A percentile compares a stretch with the other conserved stretches of the same genome.
Conservation (phyloP, 2,113 vertebrate species). For the Cyphomyrus discorhynchus region DNA sequence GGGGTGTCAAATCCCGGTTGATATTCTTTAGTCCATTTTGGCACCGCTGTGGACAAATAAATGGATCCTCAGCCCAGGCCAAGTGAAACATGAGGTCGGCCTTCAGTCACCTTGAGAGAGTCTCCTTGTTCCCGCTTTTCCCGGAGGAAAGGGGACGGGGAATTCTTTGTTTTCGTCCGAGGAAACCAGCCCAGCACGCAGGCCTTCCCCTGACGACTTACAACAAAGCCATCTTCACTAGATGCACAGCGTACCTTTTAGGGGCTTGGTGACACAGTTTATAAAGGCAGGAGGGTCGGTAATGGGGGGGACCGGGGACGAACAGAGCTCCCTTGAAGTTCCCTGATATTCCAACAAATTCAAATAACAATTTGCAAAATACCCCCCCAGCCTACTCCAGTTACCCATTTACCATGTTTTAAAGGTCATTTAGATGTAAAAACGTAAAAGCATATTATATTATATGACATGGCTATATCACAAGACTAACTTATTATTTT, state of each 20-base stretch:
- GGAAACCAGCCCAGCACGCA: neutral
- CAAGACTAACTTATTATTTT: neutral
- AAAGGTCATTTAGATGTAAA: neutral
- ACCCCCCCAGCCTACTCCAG: neutral
- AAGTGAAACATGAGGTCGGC: neutral
- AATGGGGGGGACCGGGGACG: neutral
- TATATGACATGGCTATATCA: neutral
- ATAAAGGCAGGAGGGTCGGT: neutral
- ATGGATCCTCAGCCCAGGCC: neutral
- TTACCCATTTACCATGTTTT: neutral
- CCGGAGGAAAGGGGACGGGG: neutral
- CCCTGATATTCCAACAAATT: neutral
- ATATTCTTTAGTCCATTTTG: neutral
- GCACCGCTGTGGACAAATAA: neutral
- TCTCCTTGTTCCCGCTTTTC: neutral
- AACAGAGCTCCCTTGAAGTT: neutral
- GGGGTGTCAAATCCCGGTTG: neutral
- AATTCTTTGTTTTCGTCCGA: neutral
- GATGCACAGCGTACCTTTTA: neutral
- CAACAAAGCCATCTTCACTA: neutral
- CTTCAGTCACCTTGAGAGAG: neutral
- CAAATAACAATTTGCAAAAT: neutral
- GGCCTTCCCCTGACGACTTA: neutral
- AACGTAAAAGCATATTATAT: neutral
- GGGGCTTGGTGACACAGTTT: neutral